These are phyloP conservation scores for Mesorhabditis spiculigera DNA, from an alignment of 2,888 invertebrate species.

Conservation along the genomic window DNA sequence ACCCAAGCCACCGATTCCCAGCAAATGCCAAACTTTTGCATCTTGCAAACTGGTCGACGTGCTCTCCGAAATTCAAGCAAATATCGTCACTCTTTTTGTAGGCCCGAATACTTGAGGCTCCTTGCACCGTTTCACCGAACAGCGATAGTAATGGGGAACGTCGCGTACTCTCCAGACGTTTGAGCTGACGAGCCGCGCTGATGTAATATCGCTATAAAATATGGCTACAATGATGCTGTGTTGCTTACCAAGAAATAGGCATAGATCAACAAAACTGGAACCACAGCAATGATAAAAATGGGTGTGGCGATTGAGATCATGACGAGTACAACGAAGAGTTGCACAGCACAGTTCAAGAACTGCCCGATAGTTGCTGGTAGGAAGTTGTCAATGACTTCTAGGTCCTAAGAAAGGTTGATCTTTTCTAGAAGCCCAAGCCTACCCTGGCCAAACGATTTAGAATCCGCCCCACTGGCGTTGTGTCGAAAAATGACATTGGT, in stretches of 20 bases:
- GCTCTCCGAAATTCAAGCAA: conserved; percentile 9
- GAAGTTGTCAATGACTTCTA: conserved; percentile 49
- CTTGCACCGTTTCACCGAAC: conserved; percentile 86
- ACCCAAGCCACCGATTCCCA: conserved; percentile 74
- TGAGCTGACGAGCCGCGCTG: conserved; percentile 84
- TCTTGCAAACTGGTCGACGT: conserved; percentile 25
- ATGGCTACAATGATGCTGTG: not conserved
- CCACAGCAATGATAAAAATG: conserved; percentile 35
- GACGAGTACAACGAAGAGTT: conserved; percentile 25
- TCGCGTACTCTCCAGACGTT: conserved; percentile 85
- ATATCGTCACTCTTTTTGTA: conserved; percentile 29
- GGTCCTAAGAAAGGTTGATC: conserved; percentile 28
- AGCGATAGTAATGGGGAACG: conserved; percentile 94
- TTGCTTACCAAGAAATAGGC: conserved; percentile 33
- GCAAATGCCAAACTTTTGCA: conserved; percentile 41
- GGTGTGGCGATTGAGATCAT: conserved; percentile 33
- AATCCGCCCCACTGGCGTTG: conserved; percentile 59
- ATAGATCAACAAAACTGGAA: conserved; percentile 38
- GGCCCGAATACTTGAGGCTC: conserved; percentile 57
- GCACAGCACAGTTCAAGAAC: conserved; percentile 11
- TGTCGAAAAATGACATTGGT: conserved; percentile 58
- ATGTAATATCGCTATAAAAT: conserved; percentile 78
- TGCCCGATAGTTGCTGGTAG: conserved; percentile 36
- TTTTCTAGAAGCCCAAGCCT: not conserved
- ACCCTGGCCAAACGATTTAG: conserved; percentile 41